These are phyloP conservation scores for Rhineura floridana DNA, from an alignment of 2,113 vertebrate genomes.

Conservation along the genomic window DNA sequence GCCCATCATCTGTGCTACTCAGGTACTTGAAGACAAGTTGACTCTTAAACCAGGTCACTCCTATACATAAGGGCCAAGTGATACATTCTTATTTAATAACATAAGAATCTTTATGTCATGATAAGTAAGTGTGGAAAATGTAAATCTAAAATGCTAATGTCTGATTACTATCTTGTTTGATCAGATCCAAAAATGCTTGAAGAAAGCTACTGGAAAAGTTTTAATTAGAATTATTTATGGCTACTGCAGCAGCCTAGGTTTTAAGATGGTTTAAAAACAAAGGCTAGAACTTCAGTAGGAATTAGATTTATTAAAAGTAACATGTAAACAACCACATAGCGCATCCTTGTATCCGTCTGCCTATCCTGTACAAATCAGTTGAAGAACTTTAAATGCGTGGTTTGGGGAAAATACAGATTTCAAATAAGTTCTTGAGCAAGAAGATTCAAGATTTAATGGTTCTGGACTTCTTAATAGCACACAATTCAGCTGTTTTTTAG, in stretches of 20 bases:
- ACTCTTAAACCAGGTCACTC: not conserved
- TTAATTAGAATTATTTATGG: not conserved
- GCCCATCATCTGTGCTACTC: slow-evolving; percentile 94
- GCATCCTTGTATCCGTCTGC: not conserved
- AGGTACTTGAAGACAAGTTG: slow-evolving; percentile 75
- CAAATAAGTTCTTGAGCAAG: not conserved
- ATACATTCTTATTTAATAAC: too few species aligned
- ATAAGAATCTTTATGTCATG: not conserved
- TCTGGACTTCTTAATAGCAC: not conserved
- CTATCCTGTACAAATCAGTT: not conserved
- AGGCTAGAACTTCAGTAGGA: not conserved
- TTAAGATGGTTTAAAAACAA: not conserved
- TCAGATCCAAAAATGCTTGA: not conserved
- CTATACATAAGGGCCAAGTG: too few species aligned
- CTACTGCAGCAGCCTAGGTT: not conserved
- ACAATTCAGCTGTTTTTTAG: not conserved
- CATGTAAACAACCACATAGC: not conserved
- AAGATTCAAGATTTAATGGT: not conserved
- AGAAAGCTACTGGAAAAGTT: not conserved
- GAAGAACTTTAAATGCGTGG: not conserved
- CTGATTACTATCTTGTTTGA: not conserved
- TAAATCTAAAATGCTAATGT: not conserved
- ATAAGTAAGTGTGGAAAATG: too few species aligned
- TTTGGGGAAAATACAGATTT: not conserved
- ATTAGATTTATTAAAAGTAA: not conserved